Conservation (phyloP, 2,113 vertebrate species). For the Recurvirostra avosetta region DNA sequence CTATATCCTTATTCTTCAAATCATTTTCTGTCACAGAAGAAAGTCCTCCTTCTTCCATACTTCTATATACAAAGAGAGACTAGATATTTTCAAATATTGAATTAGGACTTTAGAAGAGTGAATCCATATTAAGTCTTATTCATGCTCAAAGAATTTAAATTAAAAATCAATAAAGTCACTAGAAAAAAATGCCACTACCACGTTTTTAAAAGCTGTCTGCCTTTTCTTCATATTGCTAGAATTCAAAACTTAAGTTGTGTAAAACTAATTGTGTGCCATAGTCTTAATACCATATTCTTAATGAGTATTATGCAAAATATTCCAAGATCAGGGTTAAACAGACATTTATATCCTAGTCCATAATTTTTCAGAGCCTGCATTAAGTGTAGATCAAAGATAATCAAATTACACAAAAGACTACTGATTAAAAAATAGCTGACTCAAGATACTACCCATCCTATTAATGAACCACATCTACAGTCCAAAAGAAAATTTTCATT, state of each 20-base stretch:
- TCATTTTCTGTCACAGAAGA: not conserved
- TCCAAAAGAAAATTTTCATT: not conserved
- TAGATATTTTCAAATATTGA: slow-evolving; percentile 35
- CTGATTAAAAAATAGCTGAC: not conserved
- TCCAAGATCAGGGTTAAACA: not conserved
- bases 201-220: not conserved
- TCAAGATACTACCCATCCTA: not conserved
- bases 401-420: not conserved
- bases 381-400: not conserved
- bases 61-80: slow-evolving; percentile 57
- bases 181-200: not conserved
- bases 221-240: not conserved
- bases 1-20: slow-evolving; percentile 18
- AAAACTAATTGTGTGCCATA: not conserved
- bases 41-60: not conserved
- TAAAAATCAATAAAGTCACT: not conserved
- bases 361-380: not conserved
- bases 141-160: not conserved
- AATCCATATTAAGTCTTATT: not conserved
- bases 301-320: not conserved
- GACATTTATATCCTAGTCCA: not conserved
- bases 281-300: not conserved
- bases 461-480: not conserved
- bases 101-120: not conserved
- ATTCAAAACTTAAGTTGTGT: not conserved